Conservation (phyloP, 2,888 invertebrate genomes). For the Nomada lathburiana region DNA sequence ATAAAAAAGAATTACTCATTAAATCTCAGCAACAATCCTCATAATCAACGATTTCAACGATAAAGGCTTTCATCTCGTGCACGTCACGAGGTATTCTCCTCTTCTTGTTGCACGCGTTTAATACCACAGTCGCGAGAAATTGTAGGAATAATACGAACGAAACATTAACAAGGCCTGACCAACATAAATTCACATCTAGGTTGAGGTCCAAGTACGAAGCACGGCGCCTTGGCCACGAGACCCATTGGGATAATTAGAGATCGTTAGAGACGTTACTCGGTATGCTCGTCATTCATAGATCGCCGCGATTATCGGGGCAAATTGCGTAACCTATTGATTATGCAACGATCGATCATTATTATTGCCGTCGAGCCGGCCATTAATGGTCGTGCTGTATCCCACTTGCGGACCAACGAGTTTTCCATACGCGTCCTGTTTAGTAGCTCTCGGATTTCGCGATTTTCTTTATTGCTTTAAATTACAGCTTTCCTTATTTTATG, state of each 20-base stretch:
- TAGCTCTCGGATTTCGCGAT: slow-evolving; percentile 57
- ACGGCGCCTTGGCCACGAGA: slow-evolving; percentile 41
- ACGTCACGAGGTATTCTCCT: not conserved
- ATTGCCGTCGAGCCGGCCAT: slow-evolving; percentile 43
- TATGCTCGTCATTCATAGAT: slow-evolving; percentile 69
- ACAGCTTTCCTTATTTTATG: slow-evolving; percentile 41
- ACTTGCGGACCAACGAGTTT: slow-evolving; percentile 39
- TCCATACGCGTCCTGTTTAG: slow-evolving; percentile 46
- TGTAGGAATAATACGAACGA: slow-evolving; percentile 35
- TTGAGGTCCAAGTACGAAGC: slow-evolving; percentile 48
- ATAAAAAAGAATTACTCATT: not conserved
- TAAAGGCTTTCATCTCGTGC: not conserved
- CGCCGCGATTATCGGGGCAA: slow-evolving; percentile 59
- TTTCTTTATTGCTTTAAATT: slow-evolving; percentile 54
- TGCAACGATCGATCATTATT: slow-evolving; percentile 69
- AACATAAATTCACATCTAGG: slow-evolving; percentile 59
- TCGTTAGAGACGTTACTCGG: slow-evolving; percentile 60
- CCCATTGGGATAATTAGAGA: slow-evolving; percentile 65
- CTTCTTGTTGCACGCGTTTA: slow-evolving; percentile 8
- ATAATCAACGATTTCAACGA: not conserved
- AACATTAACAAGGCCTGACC: slow-evolving; percentile 56
- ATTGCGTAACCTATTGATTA: slow-evolving; percentile 70
- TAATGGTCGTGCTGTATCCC: slow-evolving; percentile 46
- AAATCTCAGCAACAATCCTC: not conserved
- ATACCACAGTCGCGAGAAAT: slow-evolving; percentile 22